Conservation (phyloP, 1,140 invertebrate species). For the Penaeus japonicus region DNA sequence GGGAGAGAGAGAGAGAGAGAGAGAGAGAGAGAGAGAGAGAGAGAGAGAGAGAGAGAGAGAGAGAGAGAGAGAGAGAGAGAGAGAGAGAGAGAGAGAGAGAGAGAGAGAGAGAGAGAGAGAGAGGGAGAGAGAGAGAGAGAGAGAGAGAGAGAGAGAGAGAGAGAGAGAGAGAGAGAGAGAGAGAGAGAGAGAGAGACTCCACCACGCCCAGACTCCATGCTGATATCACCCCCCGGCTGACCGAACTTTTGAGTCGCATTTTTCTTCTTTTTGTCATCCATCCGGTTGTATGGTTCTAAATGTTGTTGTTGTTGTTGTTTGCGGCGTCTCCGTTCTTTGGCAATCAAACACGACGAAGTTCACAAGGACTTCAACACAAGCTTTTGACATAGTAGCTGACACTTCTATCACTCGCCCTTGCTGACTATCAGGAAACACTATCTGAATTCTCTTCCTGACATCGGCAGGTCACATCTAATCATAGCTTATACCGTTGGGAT, state of each 20-base stretch:
- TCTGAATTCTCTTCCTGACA: too few species aligned
- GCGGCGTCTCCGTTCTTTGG: too few species aligned
- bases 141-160: not conserved
- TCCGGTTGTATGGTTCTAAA: too few species aligned
- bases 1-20: not conserved
- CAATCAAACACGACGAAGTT: too few species aligned
- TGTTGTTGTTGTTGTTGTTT: too few species aligned
- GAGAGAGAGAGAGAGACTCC: not conserved
- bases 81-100: too few species aligned
- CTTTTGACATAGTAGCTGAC: too few species aligned
- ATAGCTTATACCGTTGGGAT: too few species aligned
- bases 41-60: not conserved
- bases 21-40: not conserved
- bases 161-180: not conserved
- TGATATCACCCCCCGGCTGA: not conserved
- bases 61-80: not conserved
- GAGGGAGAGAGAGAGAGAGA: not conserved
- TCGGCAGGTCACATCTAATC: too few species aligned
- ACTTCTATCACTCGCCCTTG: not conserved
- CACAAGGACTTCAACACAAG: too few species aligned
- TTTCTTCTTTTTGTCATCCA: not conserved
- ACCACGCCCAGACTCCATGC: too few species aligned
- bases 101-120: not conserved
- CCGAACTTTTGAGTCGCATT: not conserved
- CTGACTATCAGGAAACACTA: not conserved